Evolutionary conservation across 2,113 vertebrate genomes (phyloP).

Genomic region (Callithrix jacchus): DNA sequence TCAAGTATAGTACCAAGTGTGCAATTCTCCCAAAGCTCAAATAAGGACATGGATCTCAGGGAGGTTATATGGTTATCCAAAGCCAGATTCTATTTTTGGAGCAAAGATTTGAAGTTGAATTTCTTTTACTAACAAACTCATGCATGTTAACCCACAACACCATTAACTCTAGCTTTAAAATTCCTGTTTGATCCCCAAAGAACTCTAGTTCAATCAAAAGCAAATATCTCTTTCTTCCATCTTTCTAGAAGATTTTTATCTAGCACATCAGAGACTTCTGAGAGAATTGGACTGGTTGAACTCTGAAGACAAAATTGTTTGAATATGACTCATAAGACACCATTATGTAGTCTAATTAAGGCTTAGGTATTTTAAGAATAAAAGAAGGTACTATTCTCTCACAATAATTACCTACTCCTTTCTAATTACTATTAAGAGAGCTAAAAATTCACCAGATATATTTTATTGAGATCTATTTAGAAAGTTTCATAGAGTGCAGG

Average conservation of each 20-base stretch:
- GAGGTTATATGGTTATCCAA: background rate
- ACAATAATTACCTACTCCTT: background rate
- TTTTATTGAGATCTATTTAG: background rate
- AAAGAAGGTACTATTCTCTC: background rate
- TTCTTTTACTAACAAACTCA: slow-evolving; percentile 6
- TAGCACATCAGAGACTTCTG: background rate
- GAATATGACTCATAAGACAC: background rate
- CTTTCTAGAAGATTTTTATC: slow-evolving; percentile 1
- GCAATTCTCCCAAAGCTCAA: background rate
- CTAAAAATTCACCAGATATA: background rate
- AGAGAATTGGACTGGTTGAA: background rate
- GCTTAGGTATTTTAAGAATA: background rate
- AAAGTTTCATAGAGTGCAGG: background rate
- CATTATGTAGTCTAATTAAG: background rate
- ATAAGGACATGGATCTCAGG: background rate
- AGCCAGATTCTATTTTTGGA: background rate
- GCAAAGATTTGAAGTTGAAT: background rate
- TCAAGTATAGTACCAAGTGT: background rate
- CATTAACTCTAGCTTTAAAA: background rate
- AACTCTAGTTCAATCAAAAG: background rate
- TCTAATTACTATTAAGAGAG: background rate
- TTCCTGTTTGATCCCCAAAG: background rate
- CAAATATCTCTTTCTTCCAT: background rate
- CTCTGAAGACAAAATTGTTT: background rate
- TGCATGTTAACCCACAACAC: background rate